These are phyloP conservation scores for Erannis defoliaria DNA, from an alignment of 2,888 invertebrate genomes.

Conservation along the genomic window DNA sequence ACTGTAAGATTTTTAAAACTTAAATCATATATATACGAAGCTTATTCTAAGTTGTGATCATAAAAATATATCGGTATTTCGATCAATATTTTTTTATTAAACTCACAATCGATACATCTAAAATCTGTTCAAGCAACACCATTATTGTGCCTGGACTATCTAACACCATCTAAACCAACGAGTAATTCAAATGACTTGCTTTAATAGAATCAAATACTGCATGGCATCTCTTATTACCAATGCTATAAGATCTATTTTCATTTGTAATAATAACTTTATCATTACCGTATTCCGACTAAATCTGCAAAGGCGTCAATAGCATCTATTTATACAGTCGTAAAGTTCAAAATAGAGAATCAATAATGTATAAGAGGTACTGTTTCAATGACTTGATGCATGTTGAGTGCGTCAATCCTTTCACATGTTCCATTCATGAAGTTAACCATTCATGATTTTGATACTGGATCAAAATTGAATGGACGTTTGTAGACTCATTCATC, in stretches of 20 bases:
- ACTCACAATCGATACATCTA: slow-evolving; percentile 31
- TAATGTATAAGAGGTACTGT: slow-evolving; percentile 49
- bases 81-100: slow-evolving; percentile 28
- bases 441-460: slow-evolving; percentile 69
- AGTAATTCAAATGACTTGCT: slow-evolving; percentile 32
- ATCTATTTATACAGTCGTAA: slow-evolving; percentile 30
- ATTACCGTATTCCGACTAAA: slow-evolving; percentile 19
- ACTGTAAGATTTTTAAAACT: slow-evolving; percentile 6
- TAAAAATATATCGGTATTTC: slow-evolving; percentile 32
- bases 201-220: slow-evolving; percentile 13
- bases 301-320: slow-evolving; percentile 14
- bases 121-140: slow-evolving; percentile 32
- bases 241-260: slow-evolving; percentile 16
- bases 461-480: slow-evolving; percentile 47
- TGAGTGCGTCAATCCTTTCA: slow-evolving; percentile 67
- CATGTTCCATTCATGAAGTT: slow-evolving; percentile 70
- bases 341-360: slow-evolving; percentile 38
- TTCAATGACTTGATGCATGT: slow-evolving; percentile 52
- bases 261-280: slow-evolving; percentile 17
- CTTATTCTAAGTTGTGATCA: slow-evolving; percentile 13
- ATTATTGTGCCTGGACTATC: slow-evolving; percentile 43
- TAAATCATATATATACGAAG: slow-evolving; percentile 1
- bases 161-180: slow-evolving; percentile 41
- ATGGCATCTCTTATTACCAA: slow-evolving; percentile 18
- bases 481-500: slow-evolving; percentile 51